phyloP scores from a whole-genome alignment of 35 echinoderm and acorn worm genomes.

The Lytechinus variegatus region DNA sequence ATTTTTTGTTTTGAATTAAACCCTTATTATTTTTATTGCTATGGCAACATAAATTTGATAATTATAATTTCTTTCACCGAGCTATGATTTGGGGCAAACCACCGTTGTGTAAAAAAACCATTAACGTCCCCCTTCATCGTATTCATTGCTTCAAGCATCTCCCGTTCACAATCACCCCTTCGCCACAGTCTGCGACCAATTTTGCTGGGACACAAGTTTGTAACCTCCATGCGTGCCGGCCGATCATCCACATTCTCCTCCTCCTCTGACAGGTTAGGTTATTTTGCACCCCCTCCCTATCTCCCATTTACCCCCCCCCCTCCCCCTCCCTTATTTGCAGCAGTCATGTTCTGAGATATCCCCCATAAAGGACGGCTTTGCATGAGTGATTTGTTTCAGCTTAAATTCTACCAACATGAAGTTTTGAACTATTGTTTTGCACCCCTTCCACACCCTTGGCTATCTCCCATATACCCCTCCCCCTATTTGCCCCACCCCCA shows the following conservation, averaged over 20 bases:
- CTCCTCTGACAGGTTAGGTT: conserved; percentile 37
- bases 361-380: too few species aligned
- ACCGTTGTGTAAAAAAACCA: neutral
- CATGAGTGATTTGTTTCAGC: too few species aligned
- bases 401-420: too few species aligned
- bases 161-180: conserved; percentile 50
- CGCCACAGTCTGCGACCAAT: conserved; percentile 48
- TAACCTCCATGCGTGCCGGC: conserved; percentile 40
- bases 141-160: conserved; percentile 46
- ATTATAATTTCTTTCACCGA: neutral
- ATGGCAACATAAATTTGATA: neutral
- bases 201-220: conserved; percentile 46
- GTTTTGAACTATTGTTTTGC: too few species aligned
- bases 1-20: too few species aligned
- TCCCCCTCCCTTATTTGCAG: neutral
- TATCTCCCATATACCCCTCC: too few species aligned
- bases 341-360: neutral
- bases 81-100: neutral
- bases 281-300: neutral
- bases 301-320: neutral
- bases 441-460: too few species aligned
- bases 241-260: conserved; percentile 51
- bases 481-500: too few species aligned
- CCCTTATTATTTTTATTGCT: neutral
- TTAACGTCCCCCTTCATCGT: neutral